Conservation (phyloP, 2,888 invertebrate genomes). For the Bimastos eiseni region DNA sequence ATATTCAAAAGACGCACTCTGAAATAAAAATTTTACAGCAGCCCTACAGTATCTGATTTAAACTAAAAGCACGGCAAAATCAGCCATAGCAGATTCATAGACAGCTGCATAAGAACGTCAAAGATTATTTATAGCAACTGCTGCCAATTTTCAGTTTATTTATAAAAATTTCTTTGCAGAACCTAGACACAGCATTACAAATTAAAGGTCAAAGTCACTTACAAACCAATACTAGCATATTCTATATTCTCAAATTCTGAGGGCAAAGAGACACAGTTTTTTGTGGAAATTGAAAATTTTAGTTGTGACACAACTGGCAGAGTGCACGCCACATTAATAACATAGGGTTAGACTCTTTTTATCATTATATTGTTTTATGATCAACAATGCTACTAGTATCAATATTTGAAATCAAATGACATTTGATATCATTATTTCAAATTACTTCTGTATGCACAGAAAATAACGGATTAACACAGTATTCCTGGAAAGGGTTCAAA, state of each 20-base stretch:
- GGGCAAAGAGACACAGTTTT: not conserved
- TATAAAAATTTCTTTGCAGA: not conserved
- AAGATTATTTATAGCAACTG: not conserved
- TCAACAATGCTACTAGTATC: no score
- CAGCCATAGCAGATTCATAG: not conserved
- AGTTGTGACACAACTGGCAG: not conserved
- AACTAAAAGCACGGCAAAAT: not conserved
- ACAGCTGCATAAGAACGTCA: not conserved
- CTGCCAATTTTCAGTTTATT: not conserved
- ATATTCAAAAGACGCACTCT: conserved; percentile 23
- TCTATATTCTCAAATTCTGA: not conserved
- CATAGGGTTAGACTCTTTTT: not conserved
- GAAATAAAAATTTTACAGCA: conserved; percentile 4
- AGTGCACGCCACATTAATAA: not conserved
- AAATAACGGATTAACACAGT: not conserved
- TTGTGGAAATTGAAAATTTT: not conserved
- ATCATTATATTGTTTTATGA: not conserved
- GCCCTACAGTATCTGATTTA: not conserved
- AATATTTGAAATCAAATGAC: not conserved
- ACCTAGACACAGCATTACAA: conserved; percentile 13
- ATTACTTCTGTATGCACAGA: not conserved
- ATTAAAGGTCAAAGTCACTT: not conserved
- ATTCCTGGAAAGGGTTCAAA: not conserved
- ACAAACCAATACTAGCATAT: not conserved
- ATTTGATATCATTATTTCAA: not conserved